Conservation (phyloP, 2,888 invertebrate species). For the Eilema griseolum region DNA sequence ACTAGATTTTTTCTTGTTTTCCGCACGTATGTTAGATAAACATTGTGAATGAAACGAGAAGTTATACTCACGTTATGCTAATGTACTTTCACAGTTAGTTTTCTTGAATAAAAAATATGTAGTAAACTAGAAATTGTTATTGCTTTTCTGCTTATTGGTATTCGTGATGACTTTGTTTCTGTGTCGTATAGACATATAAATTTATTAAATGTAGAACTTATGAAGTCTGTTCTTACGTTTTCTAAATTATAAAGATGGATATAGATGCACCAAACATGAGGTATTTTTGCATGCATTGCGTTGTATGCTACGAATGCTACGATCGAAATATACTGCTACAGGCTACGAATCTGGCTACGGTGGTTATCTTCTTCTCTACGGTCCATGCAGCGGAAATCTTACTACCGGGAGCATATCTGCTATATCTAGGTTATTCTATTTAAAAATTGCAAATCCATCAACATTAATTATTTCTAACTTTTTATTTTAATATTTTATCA, state of each 20-base stretch:
- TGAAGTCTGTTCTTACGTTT: no score
- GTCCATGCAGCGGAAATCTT: not conserved
- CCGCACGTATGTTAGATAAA: not conserved
- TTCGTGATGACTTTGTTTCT: no score
- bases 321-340: not conserved
- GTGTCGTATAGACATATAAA: no score
- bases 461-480: no score
- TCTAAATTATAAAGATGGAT: no score
- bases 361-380: not conserved
- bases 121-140: not conserved
- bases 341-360: not conserved
- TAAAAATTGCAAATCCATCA: no score
- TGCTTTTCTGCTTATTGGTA: not conserved
- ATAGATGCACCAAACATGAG: no score
- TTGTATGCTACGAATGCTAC: not conserved
- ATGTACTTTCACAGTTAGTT: not conserved
- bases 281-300: no score
- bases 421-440: no score
- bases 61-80: not conserved
- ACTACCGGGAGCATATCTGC: no score
- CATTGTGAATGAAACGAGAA: not conserved
- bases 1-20: slow-evolving; percentile 48
- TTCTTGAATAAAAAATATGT: not conserved
- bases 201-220: no score
- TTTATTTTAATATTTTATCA: no score